phyloP scores from a whole-genome alignment of 2,113 vertebrate species.

The Grammomys surdaster region DNA sequence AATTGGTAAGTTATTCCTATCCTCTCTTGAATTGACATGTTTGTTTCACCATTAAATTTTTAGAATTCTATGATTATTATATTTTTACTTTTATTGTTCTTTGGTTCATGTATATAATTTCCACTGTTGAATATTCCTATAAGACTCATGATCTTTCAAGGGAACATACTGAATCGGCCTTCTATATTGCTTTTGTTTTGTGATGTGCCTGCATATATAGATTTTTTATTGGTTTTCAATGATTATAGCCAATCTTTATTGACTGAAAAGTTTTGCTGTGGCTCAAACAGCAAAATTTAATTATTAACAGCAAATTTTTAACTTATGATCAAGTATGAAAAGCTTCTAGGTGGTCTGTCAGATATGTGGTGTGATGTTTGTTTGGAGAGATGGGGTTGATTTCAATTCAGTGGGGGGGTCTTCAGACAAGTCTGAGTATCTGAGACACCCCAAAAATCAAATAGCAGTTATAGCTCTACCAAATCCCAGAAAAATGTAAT shows the following conservation, averaged over 20 bases:
- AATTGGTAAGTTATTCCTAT: not conserved
- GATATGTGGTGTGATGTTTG: not conserved
- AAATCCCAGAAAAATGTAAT: not conserved
- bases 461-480: not conserved
- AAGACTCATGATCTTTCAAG: not conserved
- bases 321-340: not conserved
- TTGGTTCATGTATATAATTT: not conserved
- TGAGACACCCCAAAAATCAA: not conserved
- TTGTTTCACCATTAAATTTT: not conserved
- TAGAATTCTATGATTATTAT: not conserved
- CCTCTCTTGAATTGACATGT: not conserved
- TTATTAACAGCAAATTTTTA: too few relatives aligned
- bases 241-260: not conserved
- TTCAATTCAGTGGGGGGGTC: not conserved
- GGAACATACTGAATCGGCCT: accelerated
- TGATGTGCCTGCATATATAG: not conserved
- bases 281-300: not conserved
- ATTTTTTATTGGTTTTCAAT: not conserved
- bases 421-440: not conserved
- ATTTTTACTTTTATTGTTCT: not conserved
- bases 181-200: not conserved
- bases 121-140: not conserved
- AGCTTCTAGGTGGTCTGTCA: not conserved
- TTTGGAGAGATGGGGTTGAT: not conserved
- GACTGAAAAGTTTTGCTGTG: not conserved